phyloP scores from a whole-genome alignment of 1,140 invertebrate genomes.

The Glossosoma conforme region DNA sequence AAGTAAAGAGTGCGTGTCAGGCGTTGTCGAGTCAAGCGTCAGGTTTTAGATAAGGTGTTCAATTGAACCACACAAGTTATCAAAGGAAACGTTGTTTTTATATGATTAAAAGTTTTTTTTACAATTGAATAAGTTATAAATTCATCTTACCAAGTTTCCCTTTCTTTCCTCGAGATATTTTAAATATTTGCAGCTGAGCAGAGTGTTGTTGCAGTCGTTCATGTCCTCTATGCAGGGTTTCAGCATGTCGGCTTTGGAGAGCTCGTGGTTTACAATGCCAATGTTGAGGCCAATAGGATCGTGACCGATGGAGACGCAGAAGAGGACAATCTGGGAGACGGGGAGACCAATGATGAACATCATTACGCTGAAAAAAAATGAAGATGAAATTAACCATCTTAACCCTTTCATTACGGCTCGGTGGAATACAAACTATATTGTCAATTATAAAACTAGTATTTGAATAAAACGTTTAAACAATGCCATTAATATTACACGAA shows the following conservation, averaged over 20 bases:
- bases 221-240: constrained; percentile 46
- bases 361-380: constrained; percentile 62
- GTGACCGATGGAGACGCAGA: constrained; percentile 90
- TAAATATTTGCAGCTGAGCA: constrained; percentile 73
- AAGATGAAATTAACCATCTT: constrained; percentile 15
- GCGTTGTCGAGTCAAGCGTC: too few species aligned
- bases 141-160: constrained; percentile 53
- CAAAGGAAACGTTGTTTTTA: too few species aligned
- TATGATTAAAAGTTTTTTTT: too few species aligned
- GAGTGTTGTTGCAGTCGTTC: constrained; percentile 58
- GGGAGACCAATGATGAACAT: constrained; percentile 89
- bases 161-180: constrained; percentile 60
- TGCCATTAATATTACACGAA: too few species aligned
- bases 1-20: too few species aligned
- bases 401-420: too few species aligned
- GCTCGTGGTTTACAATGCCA: constrained; percentile 82
- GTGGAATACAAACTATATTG: too few species aligned
- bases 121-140: not conserved
- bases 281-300: constrained; percentile 79
- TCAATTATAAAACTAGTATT: too few species aligned
- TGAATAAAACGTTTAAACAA: not conserved
- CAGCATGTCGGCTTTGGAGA: constrained; percentile 52
- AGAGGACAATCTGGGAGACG: constrained; percentile 87
- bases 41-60: too few species aligned
- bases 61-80: too few species aligned